Evolutionary conservation across 2,113 vertebrate species (phyloP).

Genomic region (Ammospiza nelsoni): DNA sequence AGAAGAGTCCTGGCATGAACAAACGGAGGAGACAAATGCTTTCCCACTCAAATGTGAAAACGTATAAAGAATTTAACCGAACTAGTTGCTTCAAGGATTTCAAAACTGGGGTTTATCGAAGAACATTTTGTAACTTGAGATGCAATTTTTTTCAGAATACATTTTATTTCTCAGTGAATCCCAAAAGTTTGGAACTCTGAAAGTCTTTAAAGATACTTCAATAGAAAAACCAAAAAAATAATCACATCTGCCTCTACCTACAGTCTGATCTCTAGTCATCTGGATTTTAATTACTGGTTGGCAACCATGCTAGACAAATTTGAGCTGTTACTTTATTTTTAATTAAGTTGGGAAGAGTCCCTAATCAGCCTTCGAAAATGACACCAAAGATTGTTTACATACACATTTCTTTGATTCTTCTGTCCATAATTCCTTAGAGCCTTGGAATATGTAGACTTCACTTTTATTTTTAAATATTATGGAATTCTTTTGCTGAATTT

Average conservation of each 20-base stretch:
- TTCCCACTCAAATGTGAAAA: not conserved
- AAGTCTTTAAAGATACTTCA: not conserved
- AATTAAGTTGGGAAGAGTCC: not conserved
- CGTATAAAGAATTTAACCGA: not conserved
- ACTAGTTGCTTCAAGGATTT: not conserved
- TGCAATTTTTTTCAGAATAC: not conserved
- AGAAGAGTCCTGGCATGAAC: not conserved
- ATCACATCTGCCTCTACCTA: not conserved
- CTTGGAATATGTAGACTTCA: not conserved
- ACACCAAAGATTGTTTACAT: not conserved
- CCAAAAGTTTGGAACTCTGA: not conserved
- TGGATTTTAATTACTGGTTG: not conserved
- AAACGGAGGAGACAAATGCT: not conserved
- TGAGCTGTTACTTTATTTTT: not conserved
- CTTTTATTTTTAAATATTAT: not conserved
- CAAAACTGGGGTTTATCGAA: not conserved
- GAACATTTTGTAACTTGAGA: not conserved
- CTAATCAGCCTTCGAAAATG: not conserved
- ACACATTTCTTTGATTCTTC: not conserved
- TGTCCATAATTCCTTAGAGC: not conserved
- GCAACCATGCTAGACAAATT: not conserved
- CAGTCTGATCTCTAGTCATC: not conserved
- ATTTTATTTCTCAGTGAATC: not conserved
- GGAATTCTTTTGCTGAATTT: not conserved
- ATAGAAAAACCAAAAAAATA: not conserved